These are phyloP conservation scores for Actinopyga echinites DNA, from an alignment of 53 echinoderm and acorn worm species.

Conservation along the genomic window DNA sequence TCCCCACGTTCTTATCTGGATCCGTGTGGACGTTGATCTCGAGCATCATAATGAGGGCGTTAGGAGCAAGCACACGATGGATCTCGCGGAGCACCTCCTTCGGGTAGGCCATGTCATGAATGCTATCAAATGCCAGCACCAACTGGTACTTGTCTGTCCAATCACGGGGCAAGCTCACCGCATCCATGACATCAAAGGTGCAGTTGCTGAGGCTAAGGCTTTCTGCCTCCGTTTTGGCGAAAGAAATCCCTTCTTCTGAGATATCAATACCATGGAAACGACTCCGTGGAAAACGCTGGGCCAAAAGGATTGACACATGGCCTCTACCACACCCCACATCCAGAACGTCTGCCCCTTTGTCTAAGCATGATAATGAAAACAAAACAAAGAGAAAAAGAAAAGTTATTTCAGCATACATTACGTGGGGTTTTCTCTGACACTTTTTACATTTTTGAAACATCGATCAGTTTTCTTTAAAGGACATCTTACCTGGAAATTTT, in stretches of 20 bases:
- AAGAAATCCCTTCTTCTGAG: slow-evolving; percentile 83
- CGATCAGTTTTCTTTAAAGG: too few relatives aligned
- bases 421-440: too few relatives aligned
- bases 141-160: slow-evolving; percentile 86
- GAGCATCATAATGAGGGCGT: slow-evolving; percentile 76
- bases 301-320: slow-evolving; percentile 78
- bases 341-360: slow-evolving; percentile 69
- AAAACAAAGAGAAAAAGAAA: neutral
- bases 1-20: slow-evolving; percentile 86
- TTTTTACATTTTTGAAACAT: too few relatives aligned
- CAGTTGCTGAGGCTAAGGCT: slow-evolving; percentile 84
- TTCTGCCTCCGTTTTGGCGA: slow-evolving; percentile 73
- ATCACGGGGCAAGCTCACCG: slow-evolving; percentile 61
- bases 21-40: slow-evolving; percentile 92
- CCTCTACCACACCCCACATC: slow-evolving; percentile 96
- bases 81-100: slow-evolving; percentile 70
- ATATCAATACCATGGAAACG: slow-evolving; percentile 89
- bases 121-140: slow-evolving; percentile 81
- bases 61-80: slow-evolving; percentile 77
- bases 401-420: neutral
- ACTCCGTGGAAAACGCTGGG: slow-evolving; percentile 82
- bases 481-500: too few relatives aligned
- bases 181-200: slow-evolving; percentile 81
- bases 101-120: slow-evolving; percentile 92
- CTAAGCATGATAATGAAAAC: slow-evolving; percentile 27